A percentile compares a stretch with the other conserved stretches of the same genome.
Evolutionary conservation across 2,888 invertebrate genomes (phyloP).

Genomic region (Artemia sp.): DNA sequence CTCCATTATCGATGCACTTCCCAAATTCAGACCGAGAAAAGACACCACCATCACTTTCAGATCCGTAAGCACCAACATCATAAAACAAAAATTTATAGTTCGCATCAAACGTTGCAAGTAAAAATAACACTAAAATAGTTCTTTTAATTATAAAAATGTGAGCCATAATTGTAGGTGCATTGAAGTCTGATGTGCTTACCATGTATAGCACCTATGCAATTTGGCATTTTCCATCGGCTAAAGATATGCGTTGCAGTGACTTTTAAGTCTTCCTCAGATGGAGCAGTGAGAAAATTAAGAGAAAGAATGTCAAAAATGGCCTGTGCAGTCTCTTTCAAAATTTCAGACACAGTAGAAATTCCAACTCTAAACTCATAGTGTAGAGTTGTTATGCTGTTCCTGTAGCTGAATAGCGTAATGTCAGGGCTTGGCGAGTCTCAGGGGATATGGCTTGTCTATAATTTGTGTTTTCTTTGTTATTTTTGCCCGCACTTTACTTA

Average conservation of each 20-base stretch:
- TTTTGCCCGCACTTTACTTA: not conserved
- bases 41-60: slow-evolving; percentile 21
- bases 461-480: not conserved
- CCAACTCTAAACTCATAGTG: not conserved
- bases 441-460: not conserved
- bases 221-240: not conserved
- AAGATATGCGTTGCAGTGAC: not conserved
- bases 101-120: slow-evolving; percentile 16
- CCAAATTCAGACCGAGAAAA: slow-evolving; percentile 20
- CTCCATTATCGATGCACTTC: slow-evolving; percentile 17
- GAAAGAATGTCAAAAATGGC: not conserved
- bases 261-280: not conserved
- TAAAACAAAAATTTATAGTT: slow-evolving; percentile 17
- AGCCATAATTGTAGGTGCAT: slow-evolving; percentile 9
- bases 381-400: not conserved
- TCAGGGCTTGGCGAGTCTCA: not conserved
- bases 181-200: not conserved
- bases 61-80: slow-evolving; percentile 21
- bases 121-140: slow-evolving; percentile 15
- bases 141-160: slow-evolving; percentile 20
- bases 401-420: not conserved
- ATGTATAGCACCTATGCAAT: not conserved
- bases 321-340: not conserved
- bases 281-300: not conserved
- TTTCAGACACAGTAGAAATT: not conserved